Evolutionary conservation across 2,113 vertebrate species (phyloP).

Genomic region (Ellobius talpinus): DNA sequence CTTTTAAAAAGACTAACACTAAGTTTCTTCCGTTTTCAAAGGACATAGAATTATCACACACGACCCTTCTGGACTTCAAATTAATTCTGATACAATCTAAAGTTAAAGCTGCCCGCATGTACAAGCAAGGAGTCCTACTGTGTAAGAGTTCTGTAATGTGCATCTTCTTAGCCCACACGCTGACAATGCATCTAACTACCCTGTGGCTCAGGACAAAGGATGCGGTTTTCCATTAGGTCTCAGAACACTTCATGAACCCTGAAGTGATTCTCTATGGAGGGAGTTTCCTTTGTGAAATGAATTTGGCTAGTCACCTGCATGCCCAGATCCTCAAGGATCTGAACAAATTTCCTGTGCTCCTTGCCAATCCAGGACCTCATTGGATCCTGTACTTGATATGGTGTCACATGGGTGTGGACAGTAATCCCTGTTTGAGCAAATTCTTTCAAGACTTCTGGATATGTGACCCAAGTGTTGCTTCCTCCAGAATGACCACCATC

Average conservation of each 20-base stretch:
- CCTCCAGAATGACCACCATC: constrained; percentile 98
- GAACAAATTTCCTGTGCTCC: constrained; percentile 93
- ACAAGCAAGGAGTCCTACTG: constrained; percentile 59
- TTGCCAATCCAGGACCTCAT: constrained; percentile 98
- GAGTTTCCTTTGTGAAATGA: constrained; percentile 93
- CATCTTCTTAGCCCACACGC: constrained; percentile 65
- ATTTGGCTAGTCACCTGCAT: constrained; percentile 90
- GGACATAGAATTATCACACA: constrained; percentile 61
- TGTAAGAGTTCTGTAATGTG: constrained; percentile 73
- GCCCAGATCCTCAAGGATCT: constrained; percentile 92
- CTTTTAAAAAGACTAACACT: constrained; percentile 47
- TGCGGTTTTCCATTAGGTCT: constrained; percentile 75
- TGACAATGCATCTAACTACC: constrained; percentile 55
- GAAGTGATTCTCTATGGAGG: constrained; percentile 97
- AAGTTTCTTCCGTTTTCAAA: constrained; percentile 61
- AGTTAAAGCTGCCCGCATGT: constrained; percentile 69
- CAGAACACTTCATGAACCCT: constrained; percentile 93
- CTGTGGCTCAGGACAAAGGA: constrained; percentile 73
- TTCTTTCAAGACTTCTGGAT: constrained; percentile 90
- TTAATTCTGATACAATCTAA: constrained; percentile 57
- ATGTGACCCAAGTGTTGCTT: constrained; percentile 96
- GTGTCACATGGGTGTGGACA: constrained; percentile 95
- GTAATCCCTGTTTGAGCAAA: constrained; percentile 91
- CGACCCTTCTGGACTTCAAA: constrained; percentile 42
- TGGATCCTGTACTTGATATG: constrained; percentile 95